A percentile compares a stretch with the other conserved stretches of the same genome.
These are phyloP conservation scores for Alethe castanea DNA, from an alignment of 2,113 vertebrate species.

Conservation along the genomic window DNA sequence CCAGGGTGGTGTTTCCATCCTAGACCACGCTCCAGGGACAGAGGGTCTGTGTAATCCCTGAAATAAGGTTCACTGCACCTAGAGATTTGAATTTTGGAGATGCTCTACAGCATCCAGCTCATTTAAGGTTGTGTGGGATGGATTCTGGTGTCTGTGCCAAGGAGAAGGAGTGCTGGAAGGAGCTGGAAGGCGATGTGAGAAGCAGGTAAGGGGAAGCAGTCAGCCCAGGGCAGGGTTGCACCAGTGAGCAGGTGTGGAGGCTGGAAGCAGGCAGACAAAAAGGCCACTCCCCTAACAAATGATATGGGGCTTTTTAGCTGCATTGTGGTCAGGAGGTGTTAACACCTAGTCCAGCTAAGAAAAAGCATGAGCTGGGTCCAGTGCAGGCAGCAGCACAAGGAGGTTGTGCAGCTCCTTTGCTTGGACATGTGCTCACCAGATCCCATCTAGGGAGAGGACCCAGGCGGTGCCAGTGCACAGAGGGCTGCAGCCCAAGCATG, in stretches of 20 bases:
- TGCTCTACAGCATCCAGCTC: not conserved
- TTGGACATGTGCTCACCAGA: not conserved
- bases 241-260: fast-evolving
- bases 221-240: fast-evolving
- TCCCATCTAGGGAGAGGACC: not conserved
- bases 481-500: not conserved
- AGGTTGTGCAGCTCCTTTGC: not conserved
- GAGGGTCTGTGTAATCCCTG: not conserved
- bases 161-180: not conserved
- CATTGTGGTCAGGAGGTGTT: fast-evolving
- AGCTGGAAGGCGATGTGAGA: not conserved
- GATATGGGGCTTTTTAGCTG: not conserved
- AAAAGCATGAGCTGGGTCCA: not conserved
- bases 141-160: not conserved
- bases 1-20: not conserved
- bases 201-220: not conserved
- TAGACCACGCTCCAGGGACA: fast-evolving
- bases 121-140: not conserved
- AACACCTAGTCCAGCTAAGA: not conserved
- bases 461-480: not conserved
- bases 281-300: not conserved
- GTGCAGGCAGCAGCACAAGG: not conserved
- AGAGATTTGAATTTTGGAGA: not conserved
- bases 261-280: not conserved
- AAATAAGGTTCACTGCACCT: not conserved